A percentile compares a stretch with the other conserved stretches of the same genome.
These are phyloP conservation scores for Lithophane leautieri DNA, from an alignment of 2,888 invertebrate species.

Conservation along the genomic window DNA sequence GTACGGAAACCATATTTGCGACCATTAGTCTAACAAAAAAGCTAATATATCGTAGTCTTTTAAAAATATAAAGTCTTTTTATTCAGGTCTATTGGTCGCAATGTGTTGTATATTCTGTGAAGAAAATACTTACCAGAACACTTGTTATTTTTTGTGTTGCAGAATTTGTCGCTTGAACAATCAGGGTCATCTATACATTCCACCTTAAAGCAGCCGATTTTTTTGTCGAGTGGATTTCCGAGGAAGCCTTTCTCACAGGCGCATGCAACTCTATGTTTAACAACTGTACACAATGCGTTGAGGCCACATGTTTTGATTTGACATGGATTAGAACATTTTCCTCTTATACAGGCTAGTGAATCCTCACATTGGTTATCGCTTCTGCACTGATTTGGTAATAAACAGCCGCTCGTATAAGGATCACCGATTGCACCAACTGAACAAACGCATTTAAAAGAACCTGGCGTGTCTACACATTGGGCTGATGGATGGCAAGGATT, in stretches of 20 bases:
- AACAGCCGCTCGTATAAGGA: conserved; percentile 92
- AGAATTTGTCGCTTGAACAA: conserved; percentile 94
- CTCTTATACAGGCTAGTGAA: conserved; percentile 93
- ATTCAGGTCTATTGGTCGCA: conserved; percentile 2
- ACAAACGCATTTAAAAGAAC: conserved; percentile 95
- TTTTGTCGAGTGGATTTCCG: conserved; percentile 94
- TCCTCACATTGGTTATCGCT: conserved; percentile 94
- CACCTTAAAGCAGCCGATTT: conserved; percentile 96
- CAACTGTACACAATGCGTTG: conserved; percentile 94
- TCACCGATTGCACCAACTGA: conserved; percentile 95
- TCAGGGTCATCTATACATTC: conserved; percentile 95
- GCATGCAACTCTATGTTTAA: conserved; percentile 93
- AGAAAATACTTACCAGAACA: conserved; percentile 92
- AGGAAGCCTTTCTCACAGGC: conserved; percentile 95
- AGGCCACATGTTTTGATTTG: conserved; percentile 93
- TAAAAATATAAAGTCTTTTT: too few species aligned
- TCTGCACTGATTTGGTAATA: conserved; percentile 94
- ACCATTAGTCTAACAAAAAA: conserved; percentile 2
- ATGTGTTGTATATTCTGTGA: not conserved
- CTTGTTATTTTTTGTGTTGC: conserved; percentile 94
- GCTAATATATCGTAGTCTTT: too few species aligned
- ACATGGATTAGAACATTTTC: conserved; percentile 96
- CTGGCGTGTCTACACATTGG: conserved; percentile 94
- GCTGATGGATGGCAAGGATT: conserved; percentile 95
- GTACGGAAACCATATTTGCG: not conserved